These are phyloP conservation scores for Aplysia californica DNA, from an alignment of 1,140 invertebrate genomes.

Conservation along the genomic window DNA sequence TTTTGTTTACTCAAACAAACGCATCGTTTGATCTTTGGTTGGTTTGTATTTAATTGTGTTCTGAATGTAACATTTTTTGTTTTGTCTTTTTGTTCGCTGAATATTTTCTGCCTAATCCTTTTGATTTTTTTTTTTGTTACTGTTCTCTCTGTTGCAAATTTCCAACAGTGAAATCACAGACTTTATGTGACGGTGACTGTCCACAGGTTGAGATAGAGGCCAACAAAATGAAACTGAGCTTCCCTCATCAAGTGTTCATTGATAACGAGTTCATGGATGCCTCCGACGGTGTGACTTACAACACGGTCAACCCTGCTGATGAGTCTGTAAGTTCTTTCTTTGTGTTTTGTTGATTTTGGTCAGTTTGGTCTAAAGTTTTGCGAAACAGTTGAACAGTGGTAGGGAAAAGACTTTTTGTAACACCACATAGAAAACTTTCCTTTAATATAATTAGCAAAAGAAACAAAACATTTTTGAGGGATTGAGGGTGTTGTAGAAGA, in stretches of 20 bases:
- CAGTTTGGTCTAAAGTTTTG: too few species aligned
- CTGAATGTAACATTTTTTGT: not conserved
- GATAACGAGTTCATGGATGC: constrained; percentile 90
- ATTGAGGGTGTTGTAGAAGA: too few species aligned
- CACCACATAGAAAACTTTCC: not conserved
- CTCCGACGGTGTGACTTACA: constrained; percentile 74
- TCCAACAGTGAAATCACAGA: not conserved
- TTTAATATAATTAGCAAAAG: too few species aligned
- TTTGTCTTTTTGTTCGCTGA: not conserved
- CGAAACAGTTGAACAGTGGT: too few species aligned
- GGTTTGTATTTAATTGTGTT: not conserved
- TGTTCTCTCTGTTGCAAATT: too few species aligned
- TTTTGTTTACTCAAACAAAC: too few species aligned
- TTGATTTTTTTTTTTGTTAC: too few species aligned
- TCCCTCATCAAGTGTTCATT: constrained; percentile 90
- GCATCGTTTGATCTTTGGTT: not conserved
- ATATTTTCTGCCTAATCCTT: too few species aligned
- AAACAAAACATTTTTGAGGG: too few species aligned
- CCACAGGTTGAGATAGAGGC: constrained; percentile 74
- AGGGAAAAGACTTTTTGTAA: not conserved
- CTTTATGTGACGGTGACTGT: too few species aligned
- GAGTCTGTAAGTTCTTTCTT: constrained; percentile 78
- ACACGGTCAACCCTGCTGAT: constrained; percentile 86
- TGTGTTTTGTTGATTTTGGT: too few species aligned
- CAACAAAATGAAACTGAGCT: constrained; percentile 87